A percentile compares a stretch with the other conserved stretches of the same genome.
These are phyloP conservation scores for Sinosuthora webbiana DNA, from an alignment of 2,113 vertebrate species.

Conservation along the genomic window DNA sequence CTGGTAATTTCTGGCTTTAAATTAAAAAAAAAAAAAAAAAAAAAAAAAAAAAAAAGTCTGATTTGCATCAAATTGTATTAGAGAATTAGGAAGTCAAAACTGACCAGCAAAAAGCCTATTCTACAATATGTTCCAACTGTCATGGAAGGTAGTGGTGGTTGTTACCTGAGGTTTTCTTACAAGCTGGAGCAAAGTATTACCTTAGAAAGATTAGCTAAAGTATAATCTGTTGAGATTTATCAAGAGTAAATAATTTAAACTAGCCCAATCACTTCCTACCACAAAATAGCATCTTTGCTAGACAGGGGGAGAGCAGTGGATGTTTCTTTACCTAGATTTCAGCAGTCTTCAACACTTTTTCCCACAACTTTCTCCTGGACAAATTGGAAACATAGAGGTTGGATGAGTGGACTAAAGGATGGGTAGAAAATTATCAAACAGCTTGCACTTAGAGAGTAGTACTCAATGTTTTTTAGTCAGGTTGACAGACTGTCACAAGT, in stretches of 20 bases:
- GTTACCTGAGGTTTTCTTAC: not conserved
- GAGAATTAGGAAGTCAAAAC: not conserved
- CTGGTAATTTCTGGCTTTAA: not conserved
- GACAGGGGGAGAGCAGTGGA: not conserved
- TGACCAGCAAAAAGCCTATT: not conserved
- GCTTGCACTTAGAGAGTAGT: not conserved
- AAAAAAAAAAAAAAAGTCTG: not conserved
- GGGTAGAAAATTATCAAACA: not conserved
- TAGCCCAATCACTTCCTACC: not conserved
- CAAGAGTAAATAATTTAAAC: not conserved
- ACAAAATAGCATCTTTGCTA: not conserved
- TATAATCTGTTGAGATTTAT: not conserved
- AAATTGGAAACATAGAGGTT: not conserved
- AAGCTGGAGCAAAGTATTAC: not conserved
- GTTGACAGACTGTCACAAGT: not conserved
- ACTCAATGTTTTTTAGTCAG: not conserved
- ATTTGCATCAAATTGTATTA: not conserved
- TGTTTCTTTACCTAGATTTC: not conserved
- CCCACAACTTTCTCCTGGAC: not conserved
- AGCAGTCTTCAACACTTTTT: not conserved
- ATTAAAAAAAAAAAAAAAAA: not conserved
- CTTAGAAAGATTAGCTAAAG: not conserved
- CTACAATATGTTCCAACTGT: not conserved
- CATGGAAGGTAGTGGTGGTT: not conserved
- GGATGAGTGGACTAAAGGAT: not conserved